Percentiles rank a stretch among this genome's conserved stretches.
Evolutionary conservation across 2,797 vertebrate genomes (phyloP).

Genomic region (Scolopax rusticola): DNA sequence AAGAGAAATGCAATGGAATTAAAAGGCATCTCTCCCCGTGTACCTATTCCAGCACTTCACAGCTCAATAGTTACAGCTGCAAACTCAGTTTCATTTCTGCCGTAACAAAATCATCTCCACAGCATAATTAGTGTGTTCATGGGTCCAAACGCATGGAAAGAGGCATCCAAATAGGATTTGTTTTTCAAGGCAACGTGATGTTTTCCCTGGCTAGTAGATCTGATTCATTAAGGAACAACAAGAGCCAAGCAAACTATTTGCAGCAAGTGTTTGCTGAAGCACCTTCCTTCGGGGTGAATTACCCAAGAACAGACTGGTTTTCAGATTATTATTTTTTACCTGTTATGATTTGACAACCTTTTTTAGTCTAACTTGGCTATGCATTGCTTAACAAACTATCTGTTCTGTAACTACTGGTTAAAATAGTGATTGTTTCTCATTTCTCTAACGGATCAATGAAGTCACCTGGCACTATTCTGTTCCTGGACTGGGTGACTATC

Average conservation of each 20-base stretch:
- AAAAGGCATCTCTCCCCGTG: constrained; percentile 23
- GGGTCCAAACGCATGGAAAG: constrained; percentile 16
- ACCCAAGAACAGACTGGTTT: neutral
- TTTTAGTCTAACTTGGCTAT: neutral
- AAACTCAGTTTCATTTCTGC: constrained; percentile 7
- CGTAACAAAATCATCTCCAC: constrained; percentile 48
- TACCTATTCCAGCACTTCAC: constrained; percentile 12
- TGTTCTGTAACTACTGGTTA: neutral
- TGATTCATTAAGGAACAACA: constrained; percentile 39
- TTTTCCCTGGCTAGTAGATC: constrained; percentile 40
- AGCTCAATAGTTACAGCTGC: neutral
- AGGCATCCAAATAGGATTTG: constrained; percentile 37
- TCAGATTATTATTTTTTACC: neutral
- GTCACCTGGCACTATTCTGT: neutral
- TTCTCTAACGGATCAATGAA: neutral
- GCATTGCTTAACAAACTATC: neutral
- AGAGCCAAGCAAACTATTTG: constrained; percentile 1
- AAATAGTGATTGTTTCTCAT: neutral
- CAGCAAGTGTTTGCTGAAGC: neutral
- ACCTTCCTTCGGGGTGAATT: neutral
- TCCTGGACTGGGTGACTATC: neutral
- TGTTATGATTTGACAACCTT: neutral
- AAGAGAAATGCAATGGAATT: neutral
- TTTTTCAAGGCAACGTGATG: constrained; percentile 22
- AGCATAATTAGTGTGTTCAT: constrained; percentile 25